Conservation (phyloP, 2,888 invertebrate species). For the Xanthorhoe designata region DNA sequence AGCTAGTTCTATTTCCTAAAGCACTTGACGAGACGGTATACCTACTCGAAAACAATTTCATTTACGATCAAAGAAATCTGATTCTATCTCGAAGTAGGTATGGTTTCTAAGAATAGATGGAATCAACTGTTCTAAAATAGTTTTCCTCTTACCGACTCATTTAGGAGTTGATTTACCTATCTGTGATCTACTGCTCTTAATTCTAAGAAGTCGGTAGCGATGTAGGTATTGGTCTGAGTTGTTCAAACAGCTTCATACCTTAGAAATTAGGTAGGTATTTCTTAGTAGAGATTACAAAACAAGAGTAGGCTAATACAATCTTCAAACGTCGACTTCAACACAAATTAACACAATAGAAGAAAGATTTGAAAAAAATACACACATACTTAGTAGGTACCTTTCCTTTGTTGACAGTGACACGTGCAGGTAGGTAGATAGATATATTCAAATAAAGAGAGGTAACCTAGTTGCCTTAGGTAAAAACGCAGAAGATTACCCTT, state of each 20-base stretch:
- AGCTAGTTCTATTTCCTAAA: conserved; percentile 22
- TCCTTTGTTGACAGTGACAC: not conserved
- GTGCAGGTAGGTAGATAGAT: not conserved
- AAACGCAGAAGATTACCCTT: not conserved
- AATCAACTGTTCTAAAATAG: conserved; percentile 22
- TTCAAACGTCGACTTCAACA: not conserved
- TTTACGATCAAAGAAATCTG: conserved; percentile 26
- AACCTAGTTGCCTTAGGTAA: not conserved
- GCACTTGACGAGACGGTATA: conserved; percentile 23
- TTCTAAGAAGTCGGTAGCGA: conserved; percentile 18
- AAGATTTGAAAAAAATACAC: not conserved
- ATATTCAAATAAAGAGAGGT: not conserved
- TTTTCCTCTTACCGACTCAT: conserved; percentile 20
- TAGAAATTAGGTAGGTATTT: not conserved
- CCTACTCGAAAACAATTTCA: conserved; percentile 18
- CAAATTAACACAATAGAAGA: not conserved
- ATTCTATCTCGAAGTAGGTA: conserved; percentile 17
- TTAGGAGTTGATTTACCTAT: conserved; percentile 22
- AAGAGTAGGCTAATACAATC: not conserved
- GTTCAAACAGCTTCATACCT: conserved; percentile 5
- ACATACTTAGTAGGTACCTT: not conserved
- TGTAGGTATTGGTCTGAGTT: conserved; percentile 1
- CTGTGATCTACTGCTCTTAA: conserved; percentile 5
- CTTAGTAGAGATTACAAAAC: not conserved
- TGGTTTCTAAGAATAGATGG: conserved; percentile 26